Base-by-base conservation (phyloP, 2,113 vertebrate species). In the Cavia aperea region DNA sequence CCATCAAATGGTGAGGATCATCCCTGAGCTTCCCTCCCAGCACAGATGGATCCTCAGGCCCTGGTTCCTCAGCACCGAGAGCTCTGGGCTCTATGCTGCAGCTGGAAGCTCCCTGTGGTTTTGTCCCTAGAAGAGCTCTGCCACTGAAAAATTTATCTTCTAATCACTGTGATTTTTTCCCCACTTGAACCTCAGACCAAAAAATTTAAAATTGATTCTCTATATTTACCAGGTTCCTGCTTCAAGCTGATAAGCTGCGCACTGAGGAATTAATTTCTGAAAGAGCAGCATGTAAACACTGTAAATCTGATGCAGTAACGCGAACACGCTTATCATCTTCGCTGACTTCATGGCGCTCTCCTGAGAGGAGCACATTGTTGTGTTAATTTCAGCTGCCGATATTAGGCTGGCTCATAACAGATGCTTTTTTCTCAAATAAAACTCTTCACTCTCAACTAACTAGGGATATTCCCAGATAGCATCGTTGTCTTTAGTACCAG, bases 241-340 rank as follows among this genome's bases (percentile, higher is more conserved):
- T 94, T 94, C 88, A 68, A 66, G 73, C 92, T 95, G 94, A 93
- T 92, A 93, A 92, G 90, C 39, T 18, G 16, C 31, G 31, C 19
- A 63, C 18, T 9, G 56, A 92, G 49, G 49, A 63, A 77, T 81
- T 91, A 56, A 72, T 91, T 93, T 93, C 70, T 56, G 84, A 89
- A 93, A 49, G 6, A 93, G 43, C 60, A 60, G 70, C 54, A 5
- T 58, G 29, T 49, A 70, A 93, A 81, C 77, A 79, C 12, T 85
- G 23, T 94, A 91, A 96, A 94, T 91, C 90, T 89, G 91, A 85
- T 5, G 4, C 43, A 7, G 13, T 54, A 77, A 77, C 1, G 29
- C 39, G 26, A 46, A 2, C 43, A 29, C 2, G 31, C 56, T 63
- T 81, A 75, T 73, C 89, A 68, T 70, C 72, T 66, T 81, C 43